Evolutionary conservation across 2,113 vertebrate genomes (phyloP).

Genomic region (Amphiprion ocellaris): DNA sequence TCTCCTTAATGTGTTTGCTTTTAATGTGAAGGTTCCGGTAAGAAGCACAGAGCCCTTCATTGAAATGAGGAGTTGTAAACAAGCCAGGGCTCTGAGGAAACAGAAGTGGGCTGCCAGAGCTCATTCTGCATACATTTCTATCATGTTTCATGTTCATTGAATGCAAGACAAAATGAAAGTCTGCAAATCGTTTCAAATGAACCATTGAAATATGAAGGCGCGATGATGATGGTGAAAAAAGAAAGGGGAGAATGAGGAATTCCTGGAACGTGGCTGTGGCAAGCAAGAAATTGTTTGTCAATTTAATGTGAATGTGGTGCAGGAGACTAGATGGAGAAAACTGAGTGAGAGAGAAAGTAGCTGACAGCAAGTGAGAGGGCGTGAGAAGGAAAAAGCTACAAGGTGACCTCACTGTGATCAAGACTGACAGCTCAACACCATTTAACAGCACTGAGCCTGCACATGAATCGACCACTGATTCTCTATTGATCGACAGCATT

Average conservation of each 20-base stretch:
- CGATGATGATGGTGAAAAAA: neutral
- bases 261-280: constrained; percentile 31
- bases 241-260: constrained; percentile 12
- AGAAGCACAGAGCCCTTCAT: constrained; percentile 23
- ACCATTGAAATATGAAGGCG: neutral
- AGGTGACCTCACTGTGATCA: neutral
- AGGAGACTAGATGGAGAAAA: neutral
- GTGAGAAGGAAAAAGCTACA: constrained; percentile 6
- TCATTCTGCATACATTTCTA: constrained; percentile 50
- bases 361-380: neutral
- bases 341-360: constrained; percentile 10
- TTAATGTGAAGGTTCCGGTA: constrained; percentile 20
- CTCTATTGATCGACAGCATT: neutral
- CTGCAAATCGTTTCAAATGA: constrained; percentile 23
- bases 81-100: constrained; percentile 28
- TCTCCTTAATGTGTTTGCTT: constrained; percentile 34
- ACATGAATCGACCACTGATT: neutral
- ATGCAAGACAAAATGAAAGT: constrained; percentile 50
- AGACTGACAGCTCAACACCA: neutral
- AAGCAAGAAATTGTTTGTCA: constrained; percentile 19
- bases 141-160: constrained; percentile 42
- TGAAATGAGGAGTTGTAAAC: constrained; percentile 58
- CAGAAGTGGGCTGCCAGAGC: constrained; percentile 21
- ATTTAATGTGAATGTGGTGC: neutral
- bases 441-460: neutral